Percentiles rank a stretch among this genome's conserved stretches.
phyloP scores from a whole-genome alignment of 2,113 vertebrate genomes.

The Grammomys dolichurus region DNA sequence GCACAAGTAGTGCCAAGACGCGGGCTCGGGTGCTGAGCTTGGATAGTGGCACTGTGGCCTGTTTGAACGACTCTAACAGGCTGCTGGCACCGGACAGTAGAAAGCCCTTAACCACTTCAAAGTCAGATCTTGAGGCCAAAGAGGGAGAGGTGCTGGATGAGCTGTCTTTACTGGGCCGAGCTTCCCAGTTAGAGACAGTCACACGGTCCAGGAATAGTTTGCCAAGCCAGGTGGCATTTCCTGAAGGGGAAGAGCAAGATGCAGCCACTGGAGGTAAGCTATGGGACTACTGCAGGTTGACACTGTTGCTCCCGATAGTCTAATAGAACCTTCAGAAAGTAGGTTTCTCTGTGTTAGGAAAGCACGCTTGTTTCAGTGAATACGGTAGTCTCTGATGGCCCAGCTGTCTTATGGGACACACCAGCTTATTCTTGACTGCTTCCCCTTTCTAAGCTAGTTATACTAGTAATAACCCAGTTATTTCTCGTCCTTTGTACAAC shows the following conservation, averaged over 20 bases:
- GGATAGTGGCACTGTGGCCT: slow-evolving; percentile 97
- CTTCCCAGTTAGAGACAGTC: slow-evolving; percentile 98
- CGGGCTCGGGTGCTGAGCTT: slow-evolving; percentile 96
- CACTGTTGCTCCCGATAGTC: background rate
- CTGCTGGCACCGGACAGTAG: slow-evolving; percentile 93
- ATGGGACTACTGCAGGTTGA: background rate
- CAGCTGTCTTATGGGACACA: background rate
- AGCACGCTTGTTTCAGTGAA: background rate
- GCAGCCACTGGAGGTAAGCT: slow-evolving; percentile 91
- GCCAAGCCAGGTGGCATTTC: slow-evolving; percentile 94
- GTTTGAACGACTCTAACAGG: slow-evolving; percentile 94
- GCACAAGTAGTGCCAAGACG: slow-evolving; percentile 93
- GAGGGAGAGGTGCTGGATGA: slow-evolving; percentile 99
- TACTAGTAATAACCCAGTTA: slow-evolving; percentile 8
- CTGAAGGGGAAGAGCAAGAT: slow-evolving; percentile 93
- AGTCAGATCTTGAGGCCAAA: slow-evolving; percentile 99
- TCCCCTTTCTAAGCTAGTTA: slow-evolving; percentile 49
- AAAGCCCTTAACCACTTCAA: slow-evolving; percentile 97
- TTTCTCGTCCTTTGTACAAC: background rate
- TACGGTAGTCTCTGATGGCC: background rate
- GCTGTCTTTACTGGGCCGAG: slow-evolving; percentile 95
- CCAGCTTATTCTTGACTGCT: slow-evolving; percentile 1
- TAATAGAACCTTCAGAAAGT: background rate
- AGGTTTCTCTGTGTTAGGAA: background rate
- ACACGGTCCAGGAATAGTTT: slow-evolving; percentile 98